Base-by-base conservation (phyloP, 2,888 invertebrate genomes). In the Epsilonema sp. region DNA sequence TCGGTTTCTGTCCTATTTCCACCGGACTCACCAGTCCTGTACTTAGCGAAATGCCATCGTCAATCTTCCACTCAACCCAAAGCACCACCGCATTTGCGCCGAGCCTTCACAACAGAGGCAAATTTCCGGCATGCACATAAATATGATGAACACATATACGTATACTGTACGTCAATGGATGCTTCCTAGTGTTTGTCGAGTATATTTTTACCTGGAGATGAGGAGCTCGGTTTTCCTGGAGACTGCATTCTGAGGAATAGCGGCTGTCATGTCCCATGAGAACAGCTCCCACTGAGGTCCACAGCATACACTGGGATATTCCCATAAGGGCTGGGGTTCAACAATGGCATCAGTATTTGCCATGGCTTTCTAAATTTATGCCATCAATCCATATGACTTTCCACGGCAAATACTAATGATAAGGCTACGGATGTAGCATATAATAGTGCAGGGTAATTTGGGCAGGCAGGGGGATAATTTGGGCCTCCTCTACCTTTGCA, bases 271-370 rank as follows among this genome's bases (percentile, higher is more conserved):
- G 22, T 39, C 16, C 39, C 39, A 39, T 21, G 39, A 11, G 21
- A 39, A 20, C 22, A 39, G 20, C n/a, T 26, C 26, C 13, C 19
- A 19, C 13, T 26, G 3, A 11, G 37, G 19, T 3, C 52, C 52
- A n/a, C 47, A 51, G 2, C 47, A 46, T 16, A 24, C 45, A 21
- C 55, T 52, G 1, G 86, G 85, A 68, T 97, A 97, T 69, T 97
- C 94, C 92, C 94, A 97, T 1, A 97, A 70, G 0, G 90, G 87
- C 59, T 94, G 92, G 0, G 87, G 79, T 67, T 97, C 94, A 13
- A 92, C 73, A 24, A 75, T 71, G 42, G 76, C 75, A 65, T 92
- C 87, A 51, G 80, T 78, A 53, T 79, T 74, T 21, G 73, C 66
- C 42, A 79, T 77, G 0, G 85, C 81, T 51, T 69, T 70, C 82